Conservation (phyloP, 2,797 vertebrate genomes). For the Vipera ursinii region DNA sequence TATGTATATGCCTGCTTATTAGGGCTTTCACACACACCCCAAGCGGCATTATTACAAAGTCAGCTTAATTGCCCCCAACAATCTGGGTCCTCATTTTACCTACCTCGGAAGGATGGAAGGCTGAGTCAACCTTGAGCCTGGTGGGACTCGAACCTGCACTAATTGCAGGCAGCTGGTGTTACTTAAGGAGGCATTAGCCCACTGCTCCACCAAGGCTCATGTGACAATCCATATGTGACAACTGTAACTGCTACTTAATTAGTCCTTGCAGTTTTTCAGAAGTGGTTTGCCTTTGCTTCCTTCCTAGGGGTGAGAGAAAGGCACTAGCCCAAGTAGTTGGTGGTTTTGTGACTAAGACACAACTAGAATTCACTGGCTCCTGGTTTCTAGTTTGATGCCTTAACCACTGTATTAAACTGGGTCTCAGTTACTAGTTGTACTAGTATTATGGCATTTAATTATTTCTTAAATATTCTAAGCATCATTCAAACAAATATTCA, state of each 20-base stretch:
- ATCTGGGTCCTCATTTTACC: too few relatives aligned
- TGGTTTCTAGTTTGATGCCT: neutral
- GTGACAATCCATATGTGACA: neutral
- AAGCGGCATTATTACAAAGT: too few relatives aligned
- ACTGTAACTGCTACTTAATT: neutral
- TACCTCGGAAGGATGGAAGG: too few relatives aligned
- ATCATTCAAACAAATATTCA: neutral
- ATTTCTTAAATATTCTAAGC: neutral
- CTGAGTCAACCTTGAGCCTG: too few relatives aligned
- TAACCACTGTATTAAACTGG: neutral
- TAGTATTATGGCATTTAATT: neutral
- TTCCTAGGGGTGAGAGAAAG: neutral
- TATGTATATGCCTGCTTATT: too few relatives aligned
- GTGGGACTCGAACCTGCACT: too few relatives aligned
- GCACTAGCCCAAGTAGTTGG: neutral
- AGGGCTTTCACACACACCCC: too few relatives aligned
- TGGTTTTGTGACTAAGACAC: neutral
- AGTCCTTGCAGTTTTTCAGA: neutral
- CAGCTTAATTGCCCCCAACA: too few relatives aligned
- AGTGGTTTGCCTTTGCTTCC: neutral
- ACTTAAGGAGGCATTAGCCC: too few relatives aligned
- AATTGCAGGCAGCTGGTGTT: too few relatives aligned
- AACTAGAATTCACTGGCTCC: neutral
- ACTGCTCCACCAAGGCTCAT: too few relatives aligned
- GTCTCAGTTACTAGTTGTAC: neutral